Evolutionary conservation across 2,888 invertebrate species (phyloP).

Genomic region (Lagria hirta): DNA sequence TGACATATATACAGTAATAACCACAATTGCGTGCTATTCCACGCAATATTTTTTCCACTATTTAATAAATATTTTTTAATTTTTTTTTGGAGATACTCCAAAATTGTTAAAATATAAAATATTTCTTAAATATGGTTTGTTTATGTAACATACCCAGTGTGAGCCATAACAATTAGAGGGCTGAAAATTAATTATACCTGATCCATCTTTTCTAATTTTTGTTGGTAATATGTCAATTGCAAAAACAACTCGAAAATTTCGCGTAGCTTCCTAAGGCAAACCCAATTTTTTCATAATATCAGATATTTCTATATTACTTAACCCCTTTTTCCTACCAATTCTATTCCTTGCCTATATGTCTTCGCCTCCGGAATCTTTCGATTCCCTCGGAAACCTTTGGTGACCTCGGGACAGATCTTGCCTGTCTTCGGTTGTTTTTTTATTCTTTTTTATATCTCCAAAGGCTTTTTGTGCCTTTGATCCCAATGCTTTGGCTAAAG

Average conservation of each 20-base stretch:
- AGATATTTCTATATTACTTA: slow-evolving; percentile 1
- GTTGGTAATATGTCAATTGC: slow-evolving; percentile 1
- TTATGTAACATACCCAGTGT: slow-evolving; percentile 1
- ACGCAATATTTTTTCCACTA: slow-evolving; percentile 5
- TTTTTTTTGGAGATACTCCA: slow-evolving; percentile 1
- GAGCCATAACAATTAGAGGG: slow-evolving; percentile 1
- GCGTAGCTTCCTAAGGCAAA: slow-evolving; percentile 1
- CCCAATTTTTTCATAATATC: slow-evolving; percentile 1
- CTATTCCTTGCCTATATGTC: background rate
- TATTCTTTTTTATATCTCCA: slow-evolving; percentile 1
- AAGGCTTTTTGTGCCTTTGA: slow-evolving; percentile 1
- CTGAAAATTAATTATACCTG: slow-evolving; percentile 1
- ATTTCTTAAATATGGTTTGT: slow-evolving; percentile 1
- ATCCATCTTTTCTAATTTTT: slow-evolving; percentile 1
- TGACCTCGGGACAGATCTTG: too few species aligned
- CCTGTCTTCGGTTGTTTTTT: background rate
- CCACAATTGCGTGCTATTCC: slow-evolving; percentile 1
- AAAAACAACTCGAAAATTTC: slow-evolving; percentile 1
- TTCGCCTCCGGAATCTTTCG: too few species aligned
- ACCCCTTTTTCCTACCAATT: slow-evolving; percentile 1
- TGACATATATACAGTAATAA: slow-evolving; percentile 8
- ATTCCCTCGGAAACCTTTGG: too few species aligned
- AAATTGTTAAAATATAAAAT: background rate
- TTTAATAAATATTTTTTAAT: too few species aligned
- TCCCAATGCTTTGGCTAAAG: too few species aligned